Percentiles rank a stretch among this genome's conserved stretches.
These are phyloP conservation scores for Dissostichus mawsoni DNA, from an alignment of 2,113 vertebrate species.

Conservation along the genomic window DNA sequence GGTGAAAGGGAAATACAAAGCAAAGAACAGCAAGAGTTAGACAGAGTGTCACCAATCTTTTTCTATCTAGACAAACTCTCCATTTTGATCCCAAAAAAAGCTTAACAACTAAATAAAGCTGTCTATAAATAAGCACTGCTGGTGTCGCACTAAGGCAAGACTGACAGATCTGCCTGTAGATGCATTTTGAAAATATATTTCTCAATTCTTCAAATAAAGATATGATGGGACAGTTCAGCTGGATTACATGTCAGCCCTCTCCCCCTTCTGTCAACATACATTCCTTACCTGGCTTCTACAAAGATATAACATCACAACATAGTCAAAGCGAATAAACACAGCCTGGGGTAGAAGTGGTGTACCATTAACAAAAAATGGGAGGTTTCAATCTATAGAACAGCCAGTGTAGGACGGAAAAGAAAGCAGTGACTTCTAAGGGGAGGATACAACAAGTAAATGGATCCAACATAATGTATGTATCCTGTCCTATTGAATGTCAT, in stretches of 20 bases:
- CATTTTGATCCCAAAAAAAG: constrained; percentile 67
- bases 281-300: constrained; percentile 16
- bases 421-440: constrained; percentile 1
- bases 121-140: constrained; percentile 75
- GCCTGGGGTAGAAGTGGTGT: neutral
- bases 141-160: constrained; percentile 41
- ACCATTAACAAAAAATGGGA: neutral
- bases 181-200: constrained; percentile 46
- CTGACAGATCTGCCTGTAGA: constrained; percentile 52
- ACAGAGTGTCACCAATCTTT: constrained; percentile 34
- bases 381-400: constrained; percentile 15
- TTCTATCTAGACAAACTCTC: constrained; percentile 48
- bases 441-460: constrained; percentile 3
- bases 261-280: constrained; percentile 23
- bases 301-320: constrained; percentile 21
- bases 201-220: constrained; percentile 48
- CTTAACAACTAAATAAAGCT: constrained; percentile 57
- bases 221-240: constrained; percentile 29
- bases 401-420: neutral
- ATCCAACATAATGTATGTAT: neutral
- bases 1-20: constrained; percentile 22
- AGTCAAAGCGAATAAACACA: constrained; percentile 17
- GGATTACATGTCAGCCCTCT: constrained; percentile 23
- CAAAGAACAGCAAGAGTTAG: constrained; percentile 3
- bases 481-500: neutral